Percentiles rank a stretch among this genome's conserved stretches.
phyloP scores from a whole-genome alignment of 1,140 invertebrate genomes.

The Apis dorsata region DNA sequence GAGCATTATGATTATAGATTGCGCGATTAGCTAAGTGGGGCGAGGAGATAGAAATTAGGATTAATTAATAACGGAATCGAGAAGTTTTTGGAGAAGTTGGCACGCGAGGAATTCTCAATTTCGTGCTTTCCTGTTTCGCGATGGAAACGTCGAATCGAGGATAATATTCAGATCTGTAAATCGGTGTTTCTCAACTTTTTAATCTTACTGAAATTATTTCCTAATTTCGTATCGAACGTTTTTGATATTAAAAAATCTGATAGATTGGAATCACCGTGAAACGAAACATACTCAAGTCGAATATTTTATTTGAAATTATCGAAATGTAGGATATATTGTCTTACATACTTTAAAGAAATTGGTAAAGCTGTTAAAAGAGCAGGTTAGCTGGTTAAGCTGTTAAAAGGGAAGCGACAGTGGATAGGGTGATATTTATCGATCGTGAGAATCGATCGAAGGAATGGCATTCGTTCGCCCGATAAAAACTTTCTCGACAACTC shows the following conservation, averaged over 20 bases:
- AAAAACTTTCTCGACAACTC: constrained; percentile 45
- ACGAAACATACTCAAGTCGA: too few species aligned
- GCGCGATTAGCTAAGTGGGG: background rate
- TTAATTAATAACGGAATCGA: background rate
- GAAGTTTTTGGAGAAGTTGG: background rate
- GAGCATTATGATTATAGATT: background rate
- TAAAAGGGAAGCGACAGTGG: background rate
- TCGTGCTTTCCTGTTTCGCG: accelerated
- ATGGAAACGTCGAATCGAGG: too few species aligned
- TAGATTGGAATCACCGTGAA: too few species aligned
- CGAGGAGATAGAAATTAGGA: background rate
- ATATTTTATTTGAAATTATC: too few species aligned
- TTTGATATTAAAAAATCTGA: too few species aligned
- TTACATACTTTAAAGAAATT: too few species aligned
- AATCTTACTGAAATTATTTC: background rate
- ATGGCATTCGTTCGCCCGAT: constrained; percentile 25
- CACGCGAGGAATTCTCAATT: background rate
- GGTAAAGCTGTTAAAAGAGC: background rate
- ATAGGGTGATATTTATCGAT: constrained; percentile 7
- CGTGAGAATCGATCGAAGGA: constrained; percentile 25
- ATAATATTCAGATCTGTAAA: too few species aligned
- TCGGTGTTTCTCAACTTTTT: too few species aligned
- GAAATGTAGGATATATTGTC: too few species aligned
- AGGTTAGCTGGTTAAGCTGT: background rate
- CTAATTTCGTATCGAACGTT: background rate